Percentiles rank a stretch among this genome's conserved stretches.
Evolutionary conservation across 2,888 invertebrate species (phyloP).

Genomic region (Drosophila neoperkinsi): DNA sequence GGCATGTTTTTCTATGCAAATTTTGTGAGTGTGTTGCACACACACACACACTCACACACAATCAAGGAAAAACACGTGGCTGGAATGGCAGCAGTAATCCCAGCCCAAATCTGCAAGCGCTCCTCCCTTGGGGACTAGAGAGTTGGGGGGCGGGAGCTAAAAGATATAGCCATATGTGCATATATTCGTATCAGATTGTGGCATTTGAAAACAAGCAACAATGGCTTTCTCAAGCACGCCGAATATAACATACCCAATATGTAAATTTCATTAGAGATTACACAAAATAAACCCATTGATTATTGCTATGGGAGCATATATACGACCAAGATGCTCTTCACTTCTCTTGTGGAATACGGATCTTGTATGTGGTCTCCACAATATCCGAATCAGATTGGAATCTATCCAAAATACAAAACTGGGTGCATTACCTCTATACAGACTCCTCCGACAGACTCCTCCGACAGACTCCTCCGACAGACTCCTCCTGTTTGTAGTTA

Average conservation of each 20-base stretch:
- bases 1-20: constrained; percentile 75
- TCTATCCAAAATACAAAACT: neutral
- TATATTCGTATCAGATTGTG: constrained; percentile 6
- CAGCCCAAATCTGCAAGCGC: neutral
- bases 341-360: neutral
- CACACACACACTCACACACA: neutral
- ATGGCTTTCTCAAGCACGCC: neutral
- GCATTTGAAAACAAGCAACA: constrained; percentile 1
- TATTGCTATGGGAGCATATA: neutral
- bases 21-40: constrained; percentile 35
- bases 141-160: neutral
- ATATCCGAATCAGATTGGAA: neutral
- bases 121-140: neutral
- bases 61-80: constrained; percentile 17
- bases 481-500: neutral
- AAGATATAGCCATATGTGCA: constrained; percentile 6
- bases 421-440: neutral
- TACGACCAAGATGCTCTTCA: neutral
- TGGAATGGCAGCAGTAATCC: constrained; percentile 12
- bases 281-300: neutral
- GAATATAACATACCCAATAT: neutral
- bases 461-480: neutral
- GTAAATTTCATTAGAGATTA: neutral
- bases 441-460: too few species aligned
- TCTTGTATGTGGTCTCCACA: neutral